Evolutionary conservation across 2,113 vertebrate genomes (phyloP).

Genomic region (Trematocara unimaculatum): DNA sequence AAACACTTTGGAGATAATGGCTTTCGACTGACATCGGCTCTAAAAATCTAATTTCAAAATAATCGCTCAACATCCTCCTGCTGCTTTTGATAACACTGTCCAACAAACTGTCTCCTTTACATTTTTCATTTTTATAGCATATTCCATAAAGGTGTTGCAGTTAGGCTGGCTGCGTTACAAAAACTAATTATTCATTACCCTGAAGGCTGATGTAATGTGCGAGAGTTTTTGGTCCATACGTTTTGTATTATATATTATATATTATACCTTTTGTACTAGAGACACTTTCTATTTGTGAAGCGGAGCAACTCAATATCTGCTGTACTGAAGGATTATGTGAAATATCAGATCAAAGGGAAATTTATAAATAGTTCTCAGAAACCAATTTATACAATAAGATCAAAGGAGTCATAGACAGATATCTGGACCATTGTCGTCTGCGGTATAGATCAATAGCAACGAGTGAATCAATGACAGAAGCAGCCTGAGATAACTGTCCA

Average conservation of each 20-base stretch:
- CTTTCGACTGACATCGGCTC: neutral
- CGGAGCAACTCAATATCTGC: neutral
- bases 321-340: neutral
- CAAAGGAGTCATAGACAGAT: neutral
- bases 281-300: neutral
- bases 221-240: neutral
- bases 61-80: neutral
- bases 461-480: slow-evolving; percentile 22
- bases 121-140: neutral
- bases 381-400: neutral
- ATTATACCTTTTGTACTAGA: neutral
- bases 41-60: neutral
- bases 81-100: neutral
- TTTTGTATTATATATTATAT: no score
- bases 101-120: neutral
- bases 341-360: neutral
- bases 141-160: neutral
- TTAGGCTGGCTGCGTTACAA: neutral
- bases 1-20: neutral
- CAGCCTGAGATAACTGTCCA: slow-evolving; percentile 29
- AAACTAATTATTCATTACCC: neutral
- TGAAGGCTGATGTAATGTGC: neutral
- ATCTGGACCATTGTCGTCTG: neutral
- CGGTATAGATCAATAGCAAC: neutral
- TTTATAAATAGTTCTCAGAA: neutral